A percentile compares a stretch with the other conserved stretches of the same genome.
phyloP scores from a whole-genome alignment of 2,888 invertebrate genomes.

The Lithophane leautieri region DNA sequence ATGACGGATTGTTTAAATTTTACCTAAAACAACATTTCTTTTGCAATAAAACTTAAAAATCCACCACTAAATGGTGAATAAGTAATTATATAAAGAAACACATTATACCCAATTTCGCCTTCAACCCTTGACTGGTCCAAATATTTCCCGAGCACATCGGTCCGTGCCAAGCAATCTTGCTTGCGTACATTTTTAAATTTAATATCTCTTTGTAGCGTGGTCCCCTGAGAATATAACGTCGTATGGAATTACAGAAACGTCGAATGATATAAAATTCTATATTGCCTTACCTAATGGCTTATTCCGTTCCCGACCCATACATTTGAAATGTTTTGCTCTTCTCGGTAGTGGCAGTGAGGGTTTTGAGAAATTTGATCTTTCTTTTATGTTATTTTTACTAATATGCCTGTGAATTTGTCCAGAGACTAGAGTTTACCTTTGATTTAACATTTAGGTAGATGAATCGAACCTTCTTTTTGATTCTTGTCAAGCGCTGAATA shows the following conservation, averaged over 20 bases:
- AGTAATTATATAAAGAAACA: conserved; percentile 28
- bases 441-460: neutral
- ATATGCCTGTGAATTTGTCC: neutral
- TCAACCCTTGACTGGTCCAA: conserved; percentile 59
- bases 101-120: conserved; percentile 40
- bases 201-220: conserved; percentile 82
- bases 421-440: neutral
- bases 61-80: conserved; percentile 32
- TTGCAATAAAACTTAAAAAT: conserved; percentile 15
- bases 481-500: too few relatives aligned
- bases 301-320: conserved; percentile 54
- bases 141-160: conserved; percentile 54
- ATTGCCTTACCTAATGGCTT: conserved; percentile 67
- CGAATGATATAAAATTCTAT: conserved; percentile 76
- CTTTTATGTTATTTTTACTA: neutral
- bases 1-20: too few relatives aligned
- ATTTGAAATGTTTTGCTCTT: conserved; percentile 40
- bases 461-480: neutral
- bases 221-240: conserved; percentile 77
- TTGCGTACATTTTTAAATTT: conserved; percentile 86
- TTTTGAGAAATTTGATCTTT: conserved; percentile 4
- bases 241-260: conserved; percentile 79
- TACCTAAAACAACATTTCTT: neutral
- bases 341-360: neutral
- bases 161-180: conserved; percentile 71